A percentile compares a stretch with the other conserved stretches of the same genome.
Evolutionary conservation across 2,113 vertebrate species (phyloP).

Genomic region (Lamprologus sp.): DNA sequence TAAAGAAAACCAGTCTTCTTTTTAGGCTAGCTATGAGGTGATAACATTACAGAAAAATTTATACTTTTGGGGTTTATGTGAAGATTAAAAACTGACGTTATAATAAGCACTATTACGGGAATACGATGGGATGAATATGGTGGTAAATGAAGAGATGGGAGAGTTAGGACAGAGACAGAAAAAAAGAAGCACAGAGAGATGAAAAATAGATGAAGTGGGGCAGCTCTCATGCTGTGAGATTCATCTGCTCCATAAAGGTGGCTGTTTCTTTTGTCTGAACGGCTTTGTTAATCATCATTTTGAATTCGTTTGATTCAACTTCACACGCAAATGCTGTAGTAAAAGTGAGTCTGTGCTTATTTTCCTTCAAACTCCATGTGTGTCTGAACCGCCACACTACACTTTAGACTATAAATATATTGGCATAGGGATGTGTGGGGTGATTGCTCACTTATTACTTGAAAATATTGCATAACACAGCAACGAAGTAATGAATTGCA

Average conservation of each 20-base stretch:
- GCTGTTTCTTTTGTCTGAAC: slow-evolving; percentile 25
- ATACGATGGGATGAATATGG: neutral
- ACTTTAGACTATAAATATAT: neutral
- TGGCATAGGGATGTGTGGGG: neutral
- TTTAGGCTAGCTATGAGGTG: neutral
- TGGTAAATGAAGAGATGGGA: neutral
- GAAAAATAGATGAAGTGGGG: slow-evolving; percentile 58
- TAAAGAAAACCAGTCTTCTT: neutral
- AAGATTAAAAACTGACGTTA: neutral
- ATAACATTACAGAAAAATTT: neutral
- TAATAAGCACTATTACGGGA: neutral
- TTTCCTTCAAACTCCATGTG: neutral
- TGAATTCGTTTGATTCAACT: slow-evolving; percentile 14
- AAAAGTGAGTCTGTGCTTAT: neutral
- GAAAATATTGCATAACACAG: neutral
- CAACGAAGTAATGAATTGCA: neutral
- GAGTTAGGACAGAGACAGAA: neutral
- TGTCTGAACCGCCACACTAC: neutral
- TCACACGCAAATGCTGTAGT: neutral
- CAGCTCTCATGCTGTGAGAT: slow-evolving; percentile 53
- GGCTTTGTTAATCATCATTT: slow-evolving; percentile 12
- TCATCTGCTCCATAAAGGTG: slow-evolving; percentile 45
- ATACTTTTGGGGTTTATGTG: neutral
- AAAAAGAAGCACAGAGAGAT: slow-evolving; percentile 1
- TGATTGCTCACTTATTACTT: neutral